Percentiles rank a stretch among this genome's conserved stretches.
These are phyloP conservation scores for Premnoplex brunnescens DNA, from an alignment of 2,797 vertebrate species.

Conservation along the genomic window DNA sequence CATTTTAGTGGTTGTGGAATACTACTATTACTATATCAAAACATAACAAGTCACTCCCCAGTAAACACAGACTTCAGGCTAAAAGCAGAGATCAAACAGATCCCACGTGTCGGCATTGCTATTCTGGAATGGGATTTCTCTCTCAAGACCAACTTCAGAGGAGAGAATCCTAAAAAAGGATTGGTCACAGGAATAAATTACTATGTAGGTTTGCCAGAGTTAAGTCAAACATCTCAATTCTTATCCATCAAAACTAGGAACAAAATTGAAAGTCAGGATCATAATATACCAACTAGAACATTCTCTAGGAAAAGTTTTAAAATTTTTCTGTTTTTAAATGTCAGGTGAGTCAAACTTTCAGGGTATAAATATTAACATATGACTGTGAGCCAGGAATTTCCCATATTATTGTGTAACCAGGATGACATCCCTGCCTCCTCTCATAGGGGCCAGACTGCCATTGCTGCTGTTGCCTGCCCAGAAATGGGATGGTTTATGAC, in stretches of 20 bases:
- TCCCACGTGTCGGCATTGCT: constrained; percentile 23
- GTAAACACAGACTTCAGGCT: constrained; percentile 58
- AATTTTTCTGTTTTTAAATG: background rate
- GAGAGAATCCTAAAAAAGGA: background rate
- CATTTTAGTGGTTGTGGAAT: constrained; percentile 52
- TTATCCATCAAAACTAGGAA: constrained; percentile 14
- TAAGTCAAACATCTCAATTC: constrained; percentile 35
- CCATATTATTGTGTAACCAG: background rate
- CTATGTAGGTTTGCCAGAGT: constrained; percentile 12
- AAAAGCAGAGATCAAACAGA: constrained; percentile 56
- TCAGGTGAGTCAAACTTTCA: background rate
- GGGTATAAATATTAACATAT: background rate
- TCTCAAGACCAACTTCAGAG: constrained; percentile 37
- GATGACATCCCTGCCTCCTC: background rate
- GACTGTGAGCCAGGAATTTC: background rate
- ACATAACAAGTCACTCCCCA: constrained; percentile 40
- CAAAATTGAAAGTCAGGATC: background rate
- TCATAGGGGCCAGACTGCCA: background rate
- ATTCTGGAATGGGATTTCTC: constrained; percentile 32
- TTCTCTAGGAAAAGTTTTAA: background rate
- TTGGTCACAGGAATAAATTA: constrained; percentile 34
- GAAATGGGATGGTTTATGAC: background rate
- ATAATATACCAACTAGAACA: background rate
- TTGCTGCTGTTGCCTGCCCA: background rate
- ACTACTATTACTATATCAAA: constrained; percentile 37